Percentiles rank a stretch among this genome's conserved stretches.
Conservation (phyloP, 2,113 vertebrate genomes). For the Peromyscus leucopus region DNA sequence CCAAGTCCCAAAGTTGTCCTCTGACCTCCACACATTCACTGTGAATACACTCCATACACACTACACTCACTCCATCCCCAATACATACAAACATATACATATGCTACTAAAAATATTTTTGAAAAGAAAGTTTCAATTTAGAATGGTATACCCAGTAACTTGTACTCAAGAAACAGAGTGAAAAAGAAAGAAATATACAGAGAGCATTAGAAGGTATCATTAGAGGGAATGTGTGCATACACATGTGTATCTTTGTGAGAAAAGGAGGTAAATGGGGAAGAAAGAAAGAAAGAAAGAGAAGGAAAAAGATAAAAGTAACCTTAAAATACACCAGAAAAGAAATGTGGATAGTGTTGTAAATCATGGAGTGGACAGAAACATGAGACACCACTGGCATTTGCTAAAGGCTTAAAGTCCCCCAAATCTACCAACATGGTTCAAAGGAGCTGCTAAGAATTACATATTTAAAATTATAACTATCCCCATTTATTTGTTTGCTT, state of each 20-base stretch:
- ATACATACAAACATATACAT: neutral
- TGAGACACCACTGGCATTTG: neutral
- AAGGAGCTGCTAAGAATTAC: neutral
- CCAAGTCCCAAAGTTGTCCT: neutral
- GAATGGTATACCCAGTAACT: neutral
- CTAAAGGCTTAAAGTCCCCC: neutral
- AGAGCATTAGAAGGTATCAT: neutral
- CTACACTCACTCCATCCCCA: neutral
- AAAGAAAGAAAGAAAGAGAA: neutral
- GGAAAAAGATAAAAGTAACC: neutral
- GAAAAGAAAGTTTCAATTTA: neutral
- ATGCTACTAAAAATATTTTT: neutral
- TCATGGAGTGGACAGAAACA: neutral
- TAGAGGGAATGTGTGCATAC: neutral
- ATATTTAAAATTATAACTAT: neutral
- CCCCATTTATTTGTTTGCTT: neutral
- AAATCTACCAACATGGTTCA: neutral
- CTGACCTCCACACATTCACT: neutral
- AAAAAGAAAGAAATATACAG: neutral
- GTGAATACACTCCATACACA: neutral
- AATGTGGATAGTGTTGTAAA: neutral
- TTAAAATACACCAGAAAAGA: neutral
- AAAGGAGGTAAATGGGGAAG: neutral
- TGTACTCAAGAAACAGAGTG: neutral
- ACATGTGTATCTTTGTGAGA: neutral